A percentile compares a stretch with the other conserved stretches of the same genome.
These are phyloP conservation scores for Isurus oxyrinchus DNA, from an alignment of 2,113 vertebrate genomes.

Conservation along the genomic window DNA sequence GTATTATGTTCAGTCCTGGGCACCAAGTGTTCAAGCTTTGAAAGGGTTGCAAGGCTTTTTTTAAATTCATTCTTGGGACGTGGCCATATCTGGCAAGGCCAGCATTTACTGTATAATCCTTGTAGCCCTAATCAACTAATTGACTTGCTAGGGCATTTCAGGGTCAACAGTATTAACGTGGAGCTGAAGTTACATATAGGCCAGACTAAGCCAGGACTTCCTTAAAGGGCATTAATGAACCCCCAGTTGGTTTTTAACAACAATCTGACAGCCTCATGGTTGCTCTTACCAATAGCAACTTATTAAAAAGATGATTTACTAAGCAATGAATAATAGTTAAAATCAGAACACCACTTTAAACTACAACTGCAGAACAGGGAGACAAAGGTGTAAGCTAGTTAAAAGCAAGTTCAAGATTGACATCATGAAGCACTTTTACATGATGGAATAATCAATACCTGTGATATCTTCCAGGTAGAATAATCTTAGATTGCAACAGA, in stretches of 20 bases:
- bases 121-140: neutral
- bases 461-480: neutral
- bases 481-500: neutral
- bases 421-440: neutral
- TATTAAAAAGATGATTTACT: neutral
- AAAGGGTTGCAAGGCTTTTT: neutral
- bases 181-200: neutral
- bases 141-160: neutral
- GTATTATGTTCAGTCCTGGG: too few relatives aligned
- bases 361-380: neutral
- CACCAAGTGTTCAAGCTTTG: neutral
- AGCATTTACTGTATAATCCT: neutral
- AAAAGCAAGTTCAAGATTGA: neutral
- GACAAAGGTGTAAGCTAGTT: neutral
- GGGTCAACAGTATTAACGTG: neutral
- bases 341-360: neutral
- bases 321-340: neutral
- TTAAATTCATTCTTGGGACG: neutral
- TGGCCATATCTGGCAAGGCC: neutral
- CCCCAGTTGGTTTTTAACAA: neutral
- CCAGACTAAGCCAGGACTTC: neutral
- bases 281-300: neutral
- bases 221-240: neutral
- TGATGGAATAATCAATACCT: neutral
- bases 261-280: neutral